A percentile compares a stretch with the other conserved stretches of the same genome.
Evolutionary conservation across 2,888 invertebrate genomes (phyloP).

Genomic region (Agrotis ipsilon): DNA sequence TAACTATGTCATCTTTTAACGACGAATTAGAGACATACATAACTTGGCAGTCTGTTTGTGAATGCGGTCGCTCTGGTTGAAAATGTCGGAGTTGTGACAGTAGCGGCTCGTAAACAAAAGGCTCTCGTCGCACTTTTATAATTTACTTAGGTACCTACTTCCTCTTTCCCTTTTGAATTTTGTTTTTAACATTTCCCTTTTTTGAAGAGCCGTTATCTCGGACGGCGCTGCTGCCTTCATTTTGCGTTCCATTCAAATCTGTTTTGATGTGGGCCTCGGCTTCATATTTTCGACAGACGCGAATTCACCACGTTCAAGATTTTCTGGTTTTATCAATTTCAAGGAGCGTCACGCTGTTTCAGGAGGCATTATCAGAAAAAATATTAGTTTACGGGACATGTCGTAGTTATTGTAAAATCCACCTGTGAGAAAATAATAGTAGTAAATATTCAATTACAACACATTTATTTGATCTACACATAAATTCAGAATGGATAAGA

Average conservation of each 20-base stretch:
- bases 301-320: conserved; percentile 65
- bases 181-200: conserved; percentile 83
- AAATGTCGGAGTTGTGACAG: conserved; percentile 76
- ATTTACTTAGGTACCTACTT: conserved; percentile 83
- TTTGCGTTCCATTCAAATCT: conserved; percentile 81
- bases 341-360: conserved; percentile 38
- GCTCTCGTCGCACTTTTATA: conserved; percentile 83
- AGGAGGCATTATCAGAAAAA: conserved; percentile 13
- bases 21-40: conserved; percentile 70
- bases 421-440: too few species aligned
- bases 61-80: conserved; percentile 71
- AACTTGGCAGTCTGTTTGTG: conserved; percentile 73
- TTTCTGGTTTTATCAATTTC: conserved; percentile 57
- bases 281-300: conserved; percentile 74
- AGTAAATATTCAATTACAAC: too few species aligned
- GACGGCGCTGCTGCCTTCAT: conserved; percentile 78
- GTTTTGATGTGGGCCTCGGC: conserved; percentile 77
- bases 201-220: conserved; percentile 85
- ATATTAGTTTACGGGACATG: neutral
- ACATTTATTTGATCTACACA: too few species aligned
- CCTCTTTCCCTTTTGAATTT: conserved; percentile 84
- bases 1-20: conserved; percentile 66
- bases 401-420: neutral
- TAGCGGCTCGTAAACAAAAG: conserved; percentile 82
- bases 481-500: too few species aligned